Evolutionary conservation across 2,113 vertebrate species (phyloP).

Genomic region (Pan paniscus): DNA sequence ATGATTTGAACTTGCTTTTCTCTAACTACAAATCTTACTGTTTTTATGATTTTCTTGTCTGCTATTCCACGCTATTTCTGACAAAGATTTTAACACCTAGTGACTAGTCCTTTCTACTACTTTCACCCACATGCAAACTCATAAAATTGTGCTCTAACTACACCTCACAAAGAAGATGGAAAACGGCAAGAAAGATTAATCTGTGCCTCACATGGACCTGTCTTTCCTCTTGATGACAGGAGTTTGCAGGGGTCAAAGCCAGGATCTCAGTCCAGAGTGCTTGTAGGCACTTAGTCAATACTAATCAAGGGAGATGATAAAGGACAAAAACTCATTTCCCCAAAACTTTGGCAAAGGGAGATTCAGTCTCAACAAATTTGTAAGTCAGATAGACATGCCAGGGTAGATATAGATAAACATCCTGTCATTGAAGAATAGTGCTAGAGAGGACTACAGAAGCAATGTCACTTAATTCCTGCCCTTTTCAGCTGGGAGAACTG

Average conservation of each 20-base stretch:
- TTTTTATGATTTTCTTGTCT: neutral
- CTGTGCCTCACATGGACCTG: neutral
- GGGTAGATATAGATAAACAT: neutral
- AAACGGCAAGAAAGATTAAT: neutral
- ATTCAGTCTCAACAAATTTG: neutral
- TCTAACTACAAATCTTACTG: neutral
- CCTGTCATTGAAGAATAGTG: neutral
- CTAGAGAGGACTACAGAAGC: neutral
- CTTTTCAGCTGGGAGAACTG: neutral
- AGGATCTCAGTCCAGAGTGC: neutral
- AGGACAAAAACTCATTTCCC: neutral
- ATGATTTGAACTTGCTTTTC: neutral
- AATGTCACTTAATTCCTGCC: neutral
- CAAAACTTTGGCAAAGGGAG: neutral
- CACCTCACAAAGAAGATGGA: neutral
- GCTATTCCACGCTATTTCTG: neutral
- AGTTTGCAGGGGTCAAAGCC: neutral
- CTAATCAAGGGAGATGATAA: neutral
- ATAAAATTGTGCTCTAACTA: neutral
- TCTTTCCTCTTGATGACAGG: neutral
- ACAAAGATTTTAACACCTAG: neutral
- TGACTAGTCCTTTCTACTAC: neutral
- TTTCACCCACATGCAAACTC: neutral
- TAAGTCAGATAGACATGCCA: neutral
- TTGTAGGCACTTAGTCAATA: neutral